These are phyloP conservation scores for Ceyx erithaca DNA, from an alignment of 2,797 vertebrate species.

Conservation along the genomic window DNA sequence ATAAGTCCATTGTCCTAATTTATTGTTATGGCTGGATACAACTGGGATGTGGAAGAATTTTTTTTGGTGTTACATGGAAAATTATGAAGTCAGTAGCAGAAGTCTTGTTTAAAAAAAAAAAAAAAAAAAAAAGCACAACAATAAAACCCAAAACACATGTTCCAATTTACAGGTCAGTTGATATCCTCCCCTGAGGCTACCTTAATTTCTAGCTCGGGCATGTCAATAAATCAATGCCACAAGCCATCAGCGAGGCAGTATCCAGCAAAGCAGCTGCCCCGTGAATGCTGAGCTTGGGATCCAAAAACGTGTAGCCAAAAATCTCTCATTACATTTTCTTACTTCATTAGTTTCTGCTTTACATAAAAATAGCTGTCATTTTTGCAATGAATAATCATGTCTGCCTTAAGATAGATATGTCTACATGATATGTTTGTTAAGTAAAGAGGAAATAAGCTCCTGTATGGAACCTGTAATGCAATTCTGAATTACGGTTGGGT, in stretches of 20 bases:
- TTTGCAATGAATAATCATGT: slow-evolving; percentile 27
- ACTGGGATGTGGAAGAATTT: not conserved
- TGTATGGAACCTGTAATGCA: not conserved
- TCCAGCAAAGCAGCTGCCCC: not conserved
- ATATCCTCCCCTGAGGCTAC: slow-evolving; percentile 38
- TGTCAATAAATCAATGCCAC: slow-evolving; percentile 45
- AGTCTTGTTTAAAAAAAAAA: not conserved
- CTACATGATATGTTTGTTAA: not conserved
- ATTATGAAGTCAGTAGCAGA: not conserved
- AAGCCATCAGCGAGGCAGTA: slow-evolving; percentile 3
- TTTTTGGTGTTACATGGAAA: slow-evolving; percentile 13
- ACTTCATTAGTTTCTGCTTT: slow-evolving; percentile 37
- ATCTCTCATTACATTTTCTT: slow-evolving; percentile 33
- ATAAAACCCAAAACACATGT: slow-evolving; percentile 42
- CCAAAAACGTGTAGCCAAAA: not conserved
- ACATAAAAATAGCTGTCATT: not conserved
- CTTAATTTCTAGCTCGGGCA: not conserved
- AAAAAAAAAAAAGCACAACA: not conserved
- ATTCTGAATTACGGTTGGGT: not conserved
- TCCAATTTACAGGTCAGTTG: slow-evolving; percentile 49
- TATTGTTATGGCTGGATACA: not conserved
- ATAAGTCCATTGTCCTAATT: not conserved
- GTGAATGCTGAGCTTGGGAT: not conserved
- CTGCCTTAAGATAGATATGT: slow-evolving; percentile 11
- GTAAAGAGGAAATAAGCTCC: slow-evolving; percentile 12